Conservation (phyloP, 1,140 invertebrate species). For the Trichogramma pretiosum region DNA sequence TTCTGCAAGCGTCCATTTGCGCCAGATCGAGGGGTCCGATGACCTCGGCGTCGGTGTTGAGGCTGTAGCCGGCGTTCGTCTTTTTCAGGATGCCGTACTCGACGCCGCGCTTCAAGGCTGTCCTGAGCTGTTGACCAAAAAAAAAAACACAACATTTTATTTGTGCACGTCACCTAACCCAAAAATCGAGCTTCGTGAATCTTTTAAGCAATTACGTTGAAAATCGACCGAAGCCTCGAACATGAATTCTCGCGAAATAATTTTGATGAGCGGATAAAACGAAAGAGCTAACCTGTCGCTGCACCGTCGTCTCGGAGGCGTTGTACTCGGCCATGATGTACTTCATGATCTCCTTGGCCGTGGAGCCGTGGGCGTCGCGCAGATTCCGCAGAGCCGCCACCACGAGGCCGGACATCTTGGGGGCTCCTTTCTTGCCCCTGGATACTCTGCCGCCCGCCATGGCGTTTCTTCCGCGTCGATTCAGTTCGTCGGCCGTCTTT, state of each 20-base stretch:
- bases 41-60: constrained; percentile 26
- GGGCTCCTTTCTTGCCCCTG: constrained; percentile 23
- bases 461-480: too few species aligned
- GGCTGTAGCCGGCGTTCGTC: constrained; percentile 26
- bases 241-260: too few species aligned
- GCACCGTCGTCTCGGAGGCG: constrained; percentile 22
- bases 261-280: too few species aligned
- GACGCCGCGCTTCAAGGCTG: constrained; percentile 35
- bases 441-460: constrained; percentile 4
- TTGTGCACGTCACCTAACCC: too few species aligned
- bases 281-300: constrained; percentile 33
- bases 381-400: constrained; percentile 35
- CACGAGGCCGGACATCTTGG: constrained; percentile 33
- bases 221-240: too few species aligned
- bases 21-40: neutral
- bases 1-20: constrained; percentile 8
- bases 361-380: constrained; percentile 34
- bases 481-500: neutral
- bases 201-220: too few species aligned
- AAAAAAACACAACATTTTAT: too few species aligned
- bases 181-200: too few species aligned
- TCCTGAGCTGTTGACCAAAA: constrained; percentile 25
- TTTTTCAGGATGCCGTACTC: constrained; percentile 36
- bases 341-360: constrained; percentile 36
- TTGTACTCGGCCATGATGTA: constrained; percentile 35